Evolutionary conservation across 2,888 invertebrate species (phyloP).

Genomic region (Pocota personata): DNA sequence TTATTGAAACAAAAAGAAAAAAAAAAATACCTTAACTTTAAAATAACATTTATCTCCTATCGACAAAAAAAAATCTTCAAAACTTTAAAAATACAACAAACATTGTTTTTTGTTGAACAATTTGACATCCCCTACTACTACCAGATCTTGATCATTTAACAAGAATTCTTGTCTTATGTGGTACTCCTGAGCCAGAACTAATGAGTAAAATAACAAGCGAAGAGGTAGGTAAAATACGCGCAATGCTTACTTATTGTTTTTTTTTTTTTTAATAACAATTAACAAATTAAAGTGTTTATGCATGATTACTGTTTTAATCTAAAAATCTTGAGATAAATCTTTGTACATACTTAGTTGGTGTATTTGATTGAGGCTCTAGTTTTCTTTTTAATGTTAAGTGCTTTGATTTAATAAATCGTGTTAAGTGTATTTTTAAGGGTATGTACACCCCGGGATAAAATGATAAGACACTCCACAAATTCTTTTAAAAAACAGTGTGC

Average conservation of each 20-base stretch:
- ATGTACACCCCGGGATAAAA: no score
- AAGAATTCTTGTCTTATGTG: slow-evolving; percentile 93
- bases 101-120: slow-evolving; percentile 44
- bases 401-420: neutral
- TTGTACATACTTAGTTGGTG: neutral
- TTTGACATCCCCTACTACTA: slow-evolving; percentile 56
- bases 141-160: slow-evolving; percentile 94
- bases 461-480: no score
- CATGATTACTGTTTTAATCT: slow-evolving; percentile 15
- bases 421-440: neutral
- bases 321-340: neutral
- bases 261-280: neutral
- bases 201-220: slow-evolving; percentile 93
- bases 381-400: neutral
- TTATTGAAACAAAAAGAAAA: slow-evolving; percentile 13
- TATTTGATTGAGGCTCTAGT: neutral
- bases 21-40: slow-evolving; percentile 62
- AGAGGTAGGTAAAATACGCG: slow-evolving; percentile 87
- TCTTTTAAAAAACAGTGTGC: no score
- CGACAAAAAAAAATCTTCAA: slow-evolving; percentile 49
- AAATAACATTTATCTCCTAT: slow-evolving; percentile 42
- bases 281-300: slow-evolving; percentile 42
- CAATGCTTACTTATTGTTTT: slow-evolving; percentile 38
- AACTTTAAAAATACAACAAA: slow-evolving; percentile 27
- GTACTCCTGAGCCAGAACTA: slow-evolving; percentile 92